Conservation (phyloP, 2,113 vertebrate species). For the Raja brachyura region DNA sequence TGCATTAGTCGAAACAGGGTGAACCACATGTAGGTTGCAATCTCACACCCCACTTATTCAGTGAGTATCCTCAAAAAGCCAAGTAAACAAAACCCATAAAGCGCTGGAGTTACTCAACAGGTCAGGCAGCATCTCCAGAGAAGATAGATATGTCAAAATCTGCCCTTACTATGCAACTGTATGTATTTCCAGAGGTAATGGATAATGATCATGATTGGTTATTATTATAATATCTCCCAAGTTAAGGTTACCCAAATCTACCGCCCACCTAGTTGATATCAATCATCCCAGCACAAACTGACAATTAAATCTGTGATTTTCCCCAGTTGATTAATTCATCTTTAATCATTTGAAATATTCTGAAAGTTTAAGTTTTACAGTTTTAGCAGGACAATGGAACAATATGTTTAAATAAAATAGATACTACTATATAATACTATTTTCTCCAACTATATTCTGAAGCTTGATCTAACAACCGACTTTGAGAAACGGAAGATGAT, state of each 20-base stretch:
- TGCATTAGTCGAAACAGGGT: too few species aligned
- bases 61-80: too few species aligned
- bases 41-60: too few species aligned
- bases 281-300: not conserved
- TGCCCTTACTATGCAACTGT: not conserved
- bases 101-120: too few species aligned
- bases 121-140: too few species aligned
- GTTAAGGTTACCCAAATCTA: not conserved
- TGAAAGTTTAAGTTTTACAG: not conserved
- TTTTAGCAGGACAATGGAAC: not conserved
- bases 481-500: slow-evolving; percentile 89
- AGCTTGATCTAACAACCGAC: slow-evolving; percentile 82
- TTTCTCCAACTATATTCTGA: slow-evolving; percentile 41
- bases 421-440: not conserved
- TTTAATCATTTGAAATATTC: not conserved
- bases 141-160: not conserved
- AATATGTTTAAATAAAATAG: not conserved
- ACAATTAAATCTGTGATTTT: not conserved
- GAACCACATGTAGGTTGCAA: too few species aligned
- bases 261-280: not conserved
- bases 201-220: not conserved
- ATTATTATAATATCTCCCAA: not conserved
- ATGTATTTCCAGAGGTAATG: not conserved
- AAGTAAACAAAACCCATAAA: too few species aligned
- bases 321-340: not conserved